phyloP scores from a whole-genome alignment of 2,888 invertebrate species.

The Drosophila nigricruria region DNA sequence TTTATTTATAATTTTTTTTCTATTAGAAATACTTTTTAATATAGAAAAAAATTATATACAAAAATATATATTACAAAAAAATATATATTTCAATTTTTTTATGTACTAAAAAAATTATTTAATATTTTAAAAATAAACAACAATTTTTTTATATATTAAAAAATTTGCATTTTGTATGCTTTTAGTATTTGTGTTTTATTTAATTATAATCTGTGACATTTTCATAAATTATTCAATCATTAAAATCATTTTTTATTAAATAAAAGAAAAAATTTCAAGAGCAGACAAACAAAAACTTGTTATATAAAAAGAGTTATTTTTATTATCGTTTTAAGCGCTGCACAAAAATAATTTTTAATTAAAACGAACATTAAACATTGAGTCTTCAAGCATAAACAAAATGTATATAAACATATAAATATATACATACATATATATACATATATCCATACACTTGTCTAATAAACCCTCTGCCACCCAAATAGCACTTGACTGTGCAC shows the following conservation, averaged over 20 bases:
- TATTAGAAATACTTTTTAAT: too few relatives aligned
- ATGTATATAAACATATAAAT: not conserved
- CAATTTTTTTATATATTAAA: too few relatives aligned
- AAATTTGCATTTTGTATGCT: too few relatives aligned
- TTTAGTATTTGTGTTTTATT: too few relatives aligned
- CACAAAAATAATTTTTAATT: constrained; percentile 3
- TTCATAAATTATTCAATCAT: not conserved
- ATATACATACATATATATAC: not conserved
- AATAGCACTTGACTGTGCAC: constrained; percentile 11
- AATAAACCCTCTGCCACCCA: not conserved
- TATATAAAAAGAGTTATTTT: not conserved
- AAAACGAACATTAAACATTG: constrained; percentile 1
- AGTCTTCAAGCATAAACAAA: not conserved
- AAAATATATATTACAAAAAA: too few relatives aligned
- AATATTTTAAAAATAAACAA: too few relatives aligned
- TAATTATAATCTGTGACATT: too few relatives aligned
- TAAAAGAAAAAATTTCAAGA: not conserved
- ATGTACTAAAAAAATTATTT: too few relatives aligned
- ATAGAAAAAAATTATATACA: too few relatives aligned
- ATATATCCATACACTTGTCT: not conserved
- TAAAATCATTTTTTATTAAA: not conserved
- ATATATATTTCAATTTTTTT: too few relatives aligned
- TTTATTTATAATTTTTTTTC: not conserved
- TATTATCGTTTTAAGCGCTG: not conserved
- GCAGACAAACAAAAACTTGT: not conserved